Evolutionary conservation across 2,888 invertebrate genomes (phyloP).

Genomic region (Cremastinae sp.): DNA sequence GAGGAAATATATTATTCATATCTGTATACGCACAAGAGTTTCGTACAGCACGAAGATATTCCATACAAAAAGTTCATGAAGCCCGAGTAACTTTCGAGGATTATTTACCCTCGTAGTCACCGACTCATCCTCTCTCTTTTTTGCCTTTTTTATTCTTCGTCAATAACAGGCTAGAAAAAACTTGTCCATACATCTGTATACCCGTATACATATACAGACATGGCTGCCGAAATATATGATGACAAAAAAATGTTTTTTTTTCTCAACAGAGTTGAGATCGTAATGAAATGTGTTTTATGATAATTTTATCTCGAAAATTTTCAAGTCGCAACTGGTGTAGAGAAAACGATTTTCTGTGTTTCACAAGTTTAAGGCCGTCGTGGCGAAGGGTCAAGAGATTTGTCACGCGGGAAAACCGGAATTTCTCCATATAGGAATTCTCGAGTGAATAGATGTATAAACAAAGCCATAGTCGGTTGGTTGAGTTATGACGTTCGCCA

Average conservation of each 20-base stretch:
- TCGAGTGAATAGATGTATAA: no score
- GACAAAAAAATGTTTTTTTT: no score
- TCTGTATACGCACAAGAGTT: background rate
- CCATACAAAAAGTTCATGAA: slow-evolving; percentile 17
- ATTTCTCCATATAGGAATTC: no score
- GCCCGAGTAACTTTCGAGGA: background rate
- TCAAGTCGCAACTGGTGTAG: no score
- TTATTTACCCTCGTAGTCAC: slow-evolving; percentile 6
- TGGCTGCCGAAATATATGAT: no score
- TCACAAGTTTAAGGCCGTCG: no score
- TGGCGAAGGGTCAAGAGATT: no score
- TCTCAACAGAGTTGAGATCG: no score
- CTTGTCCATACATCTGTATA: background rate
- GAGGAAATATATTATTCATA: slow-evolving; percentile 28
- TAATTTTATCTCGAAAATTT: no score
- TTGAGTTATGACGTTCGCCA: background rate
- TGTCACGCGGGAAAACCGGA: no score
- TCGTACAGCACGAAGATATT: background rate
- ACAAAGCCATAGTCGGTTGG: background rate
- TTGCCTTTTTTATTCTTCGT: background rate
- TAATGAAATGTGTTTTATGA: no score
- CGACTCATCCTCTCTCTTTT: background rate
- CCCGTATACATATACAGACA: background rate
- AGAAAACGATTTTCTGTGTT: no score
- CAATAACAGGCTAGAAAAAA: background rate